Conservation (phyloP, 1,140 invertebrate genomes). For the Pararge aegeria region DNA sequence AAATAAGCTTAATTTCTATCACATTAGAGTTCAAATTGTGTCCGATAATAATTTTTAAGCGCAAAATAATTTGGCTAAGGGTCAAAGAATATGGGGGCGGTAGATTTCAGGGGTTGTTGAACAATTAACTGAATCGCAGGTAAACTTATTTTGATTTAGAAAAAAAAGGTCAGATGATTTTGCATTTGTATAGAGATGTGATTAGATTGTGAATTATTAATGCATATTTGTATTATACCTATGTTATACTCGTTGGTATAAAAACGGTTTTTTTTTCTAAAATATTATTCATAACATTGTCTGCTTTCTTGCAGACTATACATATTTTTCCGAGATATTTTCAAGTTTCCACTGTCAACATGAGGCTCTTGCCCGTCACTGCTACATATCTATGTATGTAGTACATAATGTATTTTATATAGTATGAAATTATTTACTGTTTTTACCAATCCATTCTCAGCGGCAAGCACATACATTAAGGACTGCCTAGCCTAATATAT, state of each 20-base stretch:
- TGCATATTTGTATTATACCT: conserved; percentile 12
- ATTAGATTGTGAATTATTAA: conserved; percentile 40
- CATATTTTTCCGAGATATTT: too few species aligned
- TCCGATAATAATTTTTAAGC: neutral
- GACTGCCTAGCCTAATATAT: too few species aligned
- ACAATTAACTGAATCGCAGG: conserved; percentile 70
- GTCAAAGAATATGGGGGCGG: conserved; percentile 41
- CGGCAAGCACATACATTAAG: too few species aligned
- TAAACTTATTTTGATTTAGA: conserved; percentile 52
- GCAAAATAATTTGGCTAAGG: conserved; percentile 16
- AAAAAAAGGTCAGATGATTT: conserved; percentile 52
- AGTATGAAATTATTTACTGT: too few species aligned
- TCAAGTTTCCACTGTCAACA: too few species aligned
- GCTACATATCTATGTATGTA: too few species aligned
- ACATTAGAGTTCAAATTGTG: conserved; percentile 19
- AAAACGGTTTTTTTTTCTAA: neutral
- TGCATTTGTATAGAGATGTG: conserved; percentile 48
- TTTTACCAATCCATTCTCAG: too few species aligned
- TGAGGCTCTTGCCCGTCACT: too few species aligned
- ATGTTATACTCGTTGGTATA: conserved; percentile 1
- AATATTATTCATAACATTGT: neutral
- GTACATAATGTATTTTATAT: too few species aligned
- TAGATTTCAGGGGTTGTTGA: conserved; percentile 66
- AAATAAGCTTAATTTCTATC: conserved; percentile 20
- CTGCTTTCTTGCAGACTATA: too few species aligned